A percentile compares a stretch with the other conserved stretches of the same genome.
Evolutionary conservation across 2,888 invertebrate species (phyloP).

Genomic region (Drosophila algonquin): DNA sequence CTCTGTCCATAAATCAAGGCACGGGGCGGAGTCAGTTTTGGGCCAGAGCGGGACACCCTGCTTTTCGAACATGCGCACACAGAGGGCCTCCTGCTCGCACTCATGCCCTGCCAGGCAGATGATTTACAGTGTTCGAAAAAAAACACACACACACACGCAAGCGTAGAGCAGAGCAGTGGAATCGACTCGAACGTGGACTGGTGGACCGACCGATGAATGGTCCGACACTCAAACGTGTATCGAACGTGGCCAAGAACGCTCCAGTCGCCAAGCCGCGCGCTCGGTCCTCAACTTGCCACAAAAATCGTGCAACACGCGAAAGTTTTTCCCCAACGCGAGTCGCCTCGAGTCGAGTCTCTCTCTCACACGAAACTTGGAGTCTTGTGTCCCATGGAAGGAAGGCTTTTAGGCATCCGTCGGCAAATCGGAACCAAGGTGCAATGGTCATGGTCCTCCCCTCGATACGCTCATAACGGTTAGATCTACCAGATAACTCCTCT

Average conservation of each 20-base stretch:
- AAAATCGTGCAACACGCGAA: constrained; percentile 24
- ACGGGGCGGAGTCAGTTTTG: constrained; percentile 67
- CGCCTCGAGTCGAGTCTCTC: neutral
- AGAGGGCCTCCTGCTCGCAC: constrained; percentile 51
- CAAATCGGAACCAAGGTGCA: constrained; percentile 17
- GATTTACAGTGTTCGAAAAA: constrained; percentile 81
- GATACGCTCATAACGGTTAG: constrained; percentile 21
- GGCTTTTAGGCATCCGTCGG: constrained; percentile 28
- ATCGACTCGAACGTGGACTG: constrained; percentile 7
- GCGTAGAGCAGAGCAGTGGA: neutral
- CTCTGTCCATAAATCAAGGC: constrained; percentile 75
- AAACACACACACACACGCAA: constrained; percentile 8
- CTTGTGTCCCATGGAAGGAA: constrained; percentile 8
- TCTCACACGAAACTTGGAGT: neutral
- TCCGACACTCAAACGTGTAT: constrained; percentile 69
- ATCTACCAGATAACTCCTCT: constrained; percentile 14
- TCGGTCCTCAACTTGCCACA: constrained; percentile 52
- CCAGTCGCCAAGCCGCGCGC: constrained; percentile 75
- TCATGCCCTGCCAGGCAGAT: constrained; percentile 45
- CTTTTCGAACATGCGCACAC: constrained; percentile 61
- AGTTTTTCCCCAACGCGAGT: constrained; percentile 23
- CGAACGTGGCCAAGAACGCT: constrained; percentile 69
- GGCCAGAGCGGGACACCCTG: constrained; percentile 44
- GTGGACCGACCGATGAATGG: constrained; percentile 24
- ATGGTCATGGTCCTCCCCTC: constrained; percentile 18